Conservation (phyloP, 2,797 vertebrate genomes). For the Phataginus tetradactyla region DNA sequence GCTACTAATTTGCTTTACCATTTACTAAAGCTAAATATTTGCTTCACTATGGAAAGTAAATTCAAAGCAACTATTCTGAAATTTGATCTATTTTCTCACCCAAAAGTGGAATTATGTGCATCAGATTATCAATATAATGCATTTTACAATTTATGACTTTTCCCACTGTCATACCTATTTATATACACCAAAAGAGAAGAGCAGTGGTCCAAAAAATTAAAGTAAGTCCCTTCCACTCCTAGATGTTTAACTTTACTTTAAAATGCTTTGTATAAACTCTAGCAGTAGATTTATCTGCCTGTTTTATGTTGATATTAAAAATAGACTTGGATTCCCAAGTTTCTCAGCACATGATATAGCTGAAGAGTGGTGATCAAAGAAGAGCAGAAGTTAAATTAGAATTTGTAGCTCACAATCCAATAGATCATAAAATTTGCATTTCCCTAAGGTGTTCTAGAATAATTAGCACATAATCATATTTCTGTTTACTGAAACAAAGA, state of each 20-base stretch:
- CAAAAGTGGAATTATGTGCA: conserved; percentile 20
- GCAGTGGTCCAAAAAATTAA: conserved; percentile 15
- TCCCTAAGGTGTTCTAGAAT: neutral
- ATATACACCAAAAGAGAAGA: conserved; percentile 1
- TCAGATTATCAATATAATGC: conserved; percentile 15
- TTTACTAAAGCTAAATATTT: conserved; percentile 44
- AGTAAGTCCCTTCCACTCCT: conserved; percentile 17
- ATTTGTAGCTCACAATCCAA: conserved; percentile 28
- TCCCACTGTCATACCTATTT: neutral
- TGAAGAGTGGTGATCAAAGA: neutral
- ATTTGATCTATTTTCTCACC: conserved; percentile 38
- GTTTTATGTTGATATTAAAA: conserved; percentile 51
- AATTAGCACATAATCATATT: neutral
- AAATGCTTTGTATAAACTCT: neutral
- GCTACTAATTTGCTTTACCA: neutral
- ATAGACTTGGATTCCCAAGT: conserved; percentile 29
- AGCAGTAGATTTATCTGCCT: neutral
- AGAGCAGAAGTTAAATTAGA: conserved; percentile 2
- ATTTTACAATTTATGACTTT: conserved; percentile 10
- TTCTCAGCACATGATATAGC: neutral
- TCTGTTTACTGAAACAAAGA: conserved; percentile 30
- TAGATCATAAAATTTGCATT: neutral
- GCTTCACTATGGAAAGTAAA: conserved; percentile 49
- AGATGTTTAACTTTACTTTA: conserved; percentile 43
- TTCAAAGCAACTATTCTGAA: conserved; percentile 44